Evolutionary conservation across 2,113 vertebrate species (phyloP), one percentile per base, ranked within the genome.

Genomic region (Onychostoma macrolepis): DNA sequence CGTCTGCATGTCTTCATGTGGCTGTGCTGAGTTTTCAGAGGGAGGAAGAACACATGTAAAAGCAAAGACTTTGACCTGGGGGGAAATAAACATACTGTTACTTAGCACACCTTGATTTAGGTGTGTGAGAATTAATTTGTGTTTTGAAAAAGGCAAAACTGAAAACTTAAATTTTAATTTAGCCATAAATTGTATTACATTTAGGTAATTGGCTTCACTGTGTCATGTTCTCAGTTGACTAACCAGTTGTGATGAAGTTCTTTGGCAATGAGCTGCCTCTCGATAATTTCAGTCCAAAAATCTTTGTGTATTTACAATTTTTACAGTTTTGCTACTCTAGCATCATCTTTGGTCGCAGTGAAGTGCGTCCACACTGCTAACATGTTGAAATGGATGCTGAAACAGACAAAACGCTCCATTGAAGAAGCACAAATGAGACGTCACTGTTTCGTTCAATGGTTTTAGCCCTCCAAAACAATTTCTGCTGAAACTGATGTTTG

Each of bases 1-100:
- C 85, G 85, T 63, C 38, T 75, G 30, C n/a, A n/a, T n/a, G n/a
- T 87, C 38, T 50, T 87, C 24, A 10, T 33, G 53, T 30, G 85
- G 45, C 77, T 58, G 33, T 72, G 77, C 33, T 24, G 48, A 33
- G 71, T 24, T 19, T 58, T 26, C 26, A 74, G 72, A 72, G 26
- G n/a, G 45, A 21, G 30, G 79, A 43, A 28, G 71, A n/a, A 11
- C 38, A 19, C 36, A 17, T 45, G 71, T 85, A 24, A 24, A 61
- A 61, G 36, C n/a, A 48, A 26, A 36, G 38, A 45, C 11, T 26
- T 79, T n/a, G n/a, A 36, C n/a, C 43, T 1, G 6, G 48, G 15
- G 19, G 72, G 19, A 56, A 41, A 9, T 41, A 11, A 24, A 9
- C 41, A 8, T 4, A 10, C 4, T 4, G 12, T 6, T 33, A 2